Evolutionary conservation across 1,140 invertebrate species (phyloP).

Genomic region (Zeugodacus cucurbitae): DNA sequence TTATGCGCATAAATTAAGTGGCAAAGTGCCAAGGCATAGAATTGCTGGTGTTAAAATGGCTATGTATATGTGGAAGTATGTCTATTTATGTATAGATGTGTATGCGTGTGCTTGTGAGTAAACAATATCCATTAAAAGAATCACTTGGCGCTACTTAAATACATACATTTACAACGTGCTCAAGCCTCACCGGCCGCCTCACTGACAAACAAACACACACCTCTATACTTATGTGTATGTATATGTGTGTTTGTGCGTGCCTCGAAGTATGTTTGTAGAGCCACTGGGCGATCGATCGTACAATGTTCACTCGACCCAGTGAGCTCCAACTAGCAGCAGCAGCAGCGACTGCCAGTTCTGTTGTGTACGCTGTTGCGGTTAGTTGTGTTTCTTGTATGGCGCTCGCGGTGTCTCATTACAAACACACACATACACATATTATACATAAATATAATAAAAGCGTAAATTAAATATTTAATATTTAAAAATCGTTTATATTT

Average conservation of each 20-base stretch:
- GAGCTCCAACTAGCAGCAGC: background rate
- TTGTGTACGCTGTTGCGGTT: background rate
- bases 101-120: background rate
- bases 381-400: background rate
- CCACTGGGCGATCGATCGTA: background rate
- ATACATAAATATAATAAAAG: background rate
- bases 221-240: background rate
- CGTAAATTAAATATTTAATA: background rate
- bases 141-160: background rate
- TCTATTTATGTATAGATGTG: background rate
- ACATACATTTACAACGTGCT: background rate
- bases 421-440: background rate
- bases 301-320: constrained; percentile 31
- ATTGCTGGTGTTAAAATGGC: background rate
- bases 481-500: too few relatives aligned
- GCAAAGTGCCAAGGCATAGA: background rate
- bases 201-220: background rate
- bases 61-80: background rate
- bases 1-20: constrained; percentile 8
- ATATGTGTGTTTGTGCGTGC: background rate
- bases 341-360: constrained; percentile 34
- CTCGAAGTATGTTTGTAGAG: background rate
- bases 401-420: background rate
- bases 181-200: background rate
- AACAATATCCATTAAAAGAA: constrained; percentile 3